Evolutionary conservation across 2,888 invertebrate genomes (phyloP).

Genomic region (Xanthorhoe spadicearia): DNA sequence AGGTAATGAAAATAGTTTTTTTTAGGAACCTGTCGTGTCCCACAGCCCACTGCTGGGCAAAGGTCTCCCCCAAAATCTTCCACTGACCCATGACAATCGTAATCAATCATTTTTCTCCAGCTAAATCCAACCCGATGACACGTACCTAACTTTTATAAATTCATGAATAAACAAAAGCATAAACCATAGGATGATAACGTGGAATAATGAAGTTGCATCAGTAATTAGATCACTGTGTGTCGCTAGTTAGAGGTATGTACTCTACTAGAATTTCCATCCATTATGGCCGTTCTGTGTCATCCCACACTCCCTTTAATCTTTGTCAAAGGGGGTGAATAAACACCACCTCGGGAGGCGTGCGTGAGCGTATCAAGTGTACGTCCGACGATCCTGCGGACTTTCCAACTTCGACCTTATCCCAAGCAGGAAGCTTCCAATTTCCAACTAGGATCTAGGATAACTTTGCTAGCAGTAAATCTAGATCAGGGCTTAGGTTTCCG

Average conservation of each 20-base stretch:
- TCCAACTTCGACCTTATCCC: conserved; percentile 34
- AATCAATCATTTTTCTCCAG: no score
- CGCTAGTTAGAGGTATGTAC: conserved; percentile 2
- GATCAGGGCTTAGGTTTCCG: conserved; percentile 62
- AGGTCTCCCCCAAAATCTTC: no score
- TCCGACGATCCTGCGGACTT: conserved; percentile 43
- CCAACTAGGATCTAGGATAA: conserved; percentile 13
- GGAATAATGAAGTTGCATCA: conserved; percentile 1
- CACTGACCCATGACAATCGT: no score
- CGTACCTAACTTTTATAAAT: no score
- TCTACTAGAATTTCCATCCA: conserved; percentile 24
- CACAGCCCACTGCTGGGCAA: no score
- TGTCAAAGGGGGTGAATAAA: conserved; percentile 68
- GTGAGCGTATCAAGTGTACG: conserved; percentile 68
- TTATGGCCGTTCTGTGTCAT: conserved; percentile 32
- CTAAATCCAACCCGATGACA: no score
- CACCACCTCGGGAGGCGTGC: conserved; percentile 73
- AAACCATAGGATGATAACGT: neutral
- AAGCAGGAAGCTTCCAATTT: conserved; percentile 42
- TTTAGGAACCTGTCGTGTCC: no score
- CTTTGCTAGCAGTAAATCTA: conserved; percentile 60
- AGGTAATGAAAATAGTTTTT: no score
- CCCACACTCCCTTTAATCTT: conserved; percentile 49
- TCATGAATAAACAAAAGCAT: neutral
- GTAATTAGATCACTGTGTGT: neutral